Conservation (phyloP, 2,888 invertebrate genomes). For the Plebejus argus region DNA sequence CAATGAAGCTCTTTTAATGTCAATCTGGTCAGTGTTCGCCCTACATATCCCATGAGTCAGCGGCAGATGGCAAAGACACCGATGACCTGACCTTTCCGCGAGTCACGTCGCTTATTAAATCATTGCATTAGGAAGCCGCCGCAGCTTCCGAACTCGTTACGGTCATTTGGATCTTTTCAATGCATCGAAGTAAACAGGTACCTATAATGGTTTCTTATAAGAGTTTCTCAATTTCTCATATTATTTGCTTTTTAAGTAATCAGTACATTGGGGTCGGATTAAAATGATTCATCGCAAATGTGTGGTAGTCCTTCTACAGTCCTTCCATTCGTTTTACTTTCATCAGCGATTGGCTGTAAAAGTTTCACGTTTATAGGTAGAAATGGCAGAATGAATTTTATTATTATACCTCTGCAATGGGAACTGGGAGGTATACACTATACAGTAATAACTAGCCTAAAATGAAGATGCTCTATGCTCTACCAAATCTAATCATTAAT, state of each 20-base stretch:
- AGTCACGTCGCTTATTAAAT: constrained; percentile 15
- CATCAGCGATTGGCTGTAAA: background rate
- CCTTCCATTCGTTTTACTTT: background rate
- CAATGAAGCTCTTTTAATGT: background rate
- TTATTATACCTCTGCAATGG: background rate
- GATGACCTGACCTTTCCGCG: constrained; percentile 28
- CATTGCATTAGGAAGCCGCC: constrained; percentile 27
- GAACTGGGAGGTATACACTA: no score
- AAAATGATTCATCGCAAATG: no score
- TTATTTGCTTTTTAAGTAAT: no score
- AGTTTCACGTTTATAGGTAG: background rate
- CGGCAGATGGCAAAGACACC: constrained; percentile 27
- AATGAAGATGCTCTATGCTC: background rate
- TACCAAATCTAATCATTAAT: background rate
- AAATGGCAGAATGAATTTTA: background rate
- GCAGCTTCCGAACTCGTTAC: constrained; percentile 14
- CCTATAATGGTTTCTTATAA: no score
- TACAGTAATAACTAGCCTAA: no score
- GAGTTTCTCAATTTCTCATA: no score
- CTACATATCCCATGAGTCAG: constrained; percentile 19
- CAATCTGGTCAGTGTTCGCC: constrained; percentile 12
- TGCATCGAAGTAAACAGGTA: background rate
- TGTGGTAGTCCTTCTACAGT: no score
- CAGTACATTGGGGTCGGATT: no score
- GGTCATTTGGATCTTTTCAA: background rate